These are phyloP conservation scores for Ranitomeya imitator DNA, from an alignment of 2,113 vertebrate species.

Conservation along the genomic window DNA sequence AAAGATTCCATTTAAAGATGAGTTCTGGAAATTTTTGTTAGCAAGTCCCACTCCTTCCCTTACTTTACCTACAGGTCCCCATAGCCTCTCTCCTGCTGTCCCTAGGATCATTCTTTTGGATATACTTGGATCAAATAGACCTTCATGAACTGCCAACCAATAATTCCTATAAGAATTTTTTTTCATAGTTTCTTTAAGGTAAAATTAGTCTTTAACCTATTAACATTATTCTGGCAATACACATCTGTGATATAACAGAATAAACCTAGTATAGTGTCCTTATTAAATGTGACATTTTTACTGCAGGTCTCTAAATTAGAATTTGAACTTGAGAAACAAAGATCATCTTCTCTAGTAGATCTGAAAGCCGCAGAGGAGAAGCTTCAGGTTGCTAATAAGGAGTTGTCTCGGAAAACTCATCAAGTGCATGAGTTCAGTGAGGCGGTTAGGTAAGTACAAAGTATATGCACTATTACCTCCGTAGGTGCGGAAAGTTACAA, in stretches of 20 bases:
- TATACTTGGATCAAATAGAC: not conserved
- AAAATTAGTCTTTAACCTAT: not conserved
- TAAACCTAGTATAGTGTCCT: not conserved
- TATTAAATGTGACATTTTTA: not conserved
- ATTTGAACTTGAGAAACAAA: conserved; percentile 83
- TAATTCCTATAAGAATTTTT: not conserved
- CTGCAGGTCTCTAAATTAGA: conserved; percentile 83
- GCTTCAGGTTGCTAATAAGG: conserved; percentile 65
- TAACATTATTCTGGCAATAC: not conserved
- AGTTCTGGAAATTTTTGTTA: too few species aligned
- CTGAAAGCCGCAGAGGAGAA: conserved; percentile 75
- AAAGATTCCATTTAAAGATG: too few species aligned
- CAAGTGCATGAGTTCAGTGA: conserved; percentile 74
- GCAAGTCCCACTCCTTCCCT: not conserved
- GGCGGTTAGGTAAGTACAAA: conserved; percentile 74
- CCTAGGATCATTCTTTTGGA: not conserved
- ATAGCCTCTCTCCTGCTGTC: not conserved
- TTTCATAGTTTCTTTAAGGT: too few species aligned
- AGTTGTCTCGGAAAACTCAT: conserved; percentile 71
- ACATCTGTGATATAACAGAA: not conserved
- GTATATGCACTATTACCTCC: not conserved
- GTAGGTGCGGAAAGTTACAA: not conserved
- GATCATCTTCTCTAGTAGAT: conserved; percentile 71
- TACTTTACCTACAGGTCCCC: not conserved
- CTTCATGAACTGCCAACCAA: not conserved